Conservation (phyloP, 1,140 invertebrate genomes). For the Potamilus streckersoni region DNA sequence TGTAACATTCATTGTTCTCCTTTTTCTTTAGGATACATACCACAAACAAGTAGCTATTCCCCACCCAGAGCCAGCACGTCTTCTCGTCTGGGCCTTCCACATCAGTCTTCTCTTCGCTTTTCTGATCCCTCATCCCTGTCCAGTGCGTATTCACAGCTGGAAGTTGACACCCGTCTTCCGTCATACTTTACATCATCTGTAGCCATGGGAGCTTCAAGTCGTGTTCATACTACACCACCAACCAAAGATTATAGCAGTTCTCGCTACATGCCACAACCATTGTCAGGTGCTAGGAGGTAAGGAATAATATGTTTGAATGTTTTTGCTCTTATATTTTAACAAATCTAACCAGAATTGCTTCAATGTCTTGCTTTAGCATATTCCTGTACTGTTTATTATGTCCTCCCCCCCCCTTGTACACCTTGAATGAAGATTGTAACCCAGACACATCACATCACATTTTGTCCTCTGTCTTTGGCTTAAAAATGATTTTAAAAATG, state of each 20-base stretch:
- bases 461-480: background rate
- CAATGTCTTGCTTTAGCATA: too few relatives aligned
- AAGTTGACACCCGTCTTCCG: background rate
- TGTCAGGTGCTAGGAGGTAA: conserved; percentile 53
- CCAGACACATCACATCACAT: background rate
- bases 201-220: conserved; percentile 5
- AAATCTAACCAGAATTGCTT: background rate
- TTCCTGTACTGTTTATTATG: background rate
- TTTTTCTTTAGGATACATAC: conserved; percentile 36
- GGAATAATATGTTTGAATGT: background rate
- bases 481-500: conserved; percentile 2
- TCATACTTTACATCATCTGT: conserved; percentile 4
- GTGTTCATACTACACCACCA: conserved; percentile 36
- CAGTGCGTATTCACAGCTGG: background rate
- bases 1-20: conserved; percentile 2
- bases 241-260: conserved; percentile 40
- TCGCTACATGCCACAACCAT: conserved; percentile 27
- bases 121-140: conserved; percentile 8
- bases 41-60: conserved; percentile 34
- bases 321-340: background rate
- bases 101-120: background rate
- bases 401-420: too few relatives aligned
- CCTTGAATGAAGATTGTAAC: background rate
- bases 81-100: conserved; percentile 3
- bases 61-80: conserved; percentile 12